A percentile compares a stretch with the other conserved stretches of the same genome.
Conservation (phyloP, 1,140 invertebrate genomes). For the Atta colombica region DNA sequence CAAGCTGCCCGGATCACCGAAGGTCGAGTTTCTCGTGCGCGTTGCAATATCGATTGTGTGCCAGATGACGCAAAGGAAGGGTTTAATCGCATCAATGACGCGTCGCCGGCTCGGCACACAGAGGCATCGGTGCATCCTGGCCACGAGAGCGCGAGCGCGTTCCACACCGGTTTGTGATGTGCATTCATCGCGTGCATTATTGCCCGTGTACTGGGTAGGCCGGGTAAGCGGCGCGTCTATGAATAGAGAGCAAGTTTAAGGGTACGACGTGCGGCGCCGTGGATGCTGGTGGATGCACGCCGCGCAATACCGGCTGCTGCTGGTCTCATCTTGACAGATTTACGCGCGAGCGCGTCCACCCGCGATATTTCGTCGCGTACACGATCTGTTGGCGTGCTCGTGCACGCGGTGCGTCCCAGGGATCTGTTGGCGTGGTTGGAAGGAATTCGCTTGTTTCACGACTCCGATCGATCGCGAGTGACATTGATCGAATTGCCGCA, state of each 20-base stretch:
- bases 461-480: constrained; percentile 18
- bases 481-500: constrained; percentile 16
- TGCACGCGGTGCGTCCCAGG: neutral
- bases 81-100: constrained; percentile 52
- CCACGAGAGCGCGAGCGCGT: constrained; percentile 23
- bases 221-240: constrained; percentile 67
- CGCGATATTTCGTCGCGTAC: constrained; percentile 48
- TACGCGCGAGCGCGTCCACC: constrained; percentile 68
- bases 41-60: constrained; percentile 32
- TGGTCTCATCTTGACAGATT: constrained; percentile 72
- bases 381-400: neutral
- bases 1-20: neutral
- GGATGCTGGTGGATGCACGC: constrained; percentile 23
- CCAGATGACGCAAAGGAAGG: constrained; percentile 51
- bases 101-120: constrained; percentile 19
- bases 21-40: neutral
- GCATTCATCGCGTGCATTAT: constrained; percentile 77
- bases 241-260: constrained; percentile 81
- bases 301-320: neutral
- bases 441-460: constrained; percentile 12
- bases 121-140: neutral
- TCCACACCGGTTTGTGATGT: constrained; percentile 68
- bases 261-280: constrained; percentile 60
- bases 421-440: neutral
- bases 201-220: constrained; percentile 64